A percentile compares a stretch with the other conserved stretches of the same genome.
phyloP scores from a whole-genome alignment of 2,888 invertebrate species.

The Prenolepis imparis region DNA sequence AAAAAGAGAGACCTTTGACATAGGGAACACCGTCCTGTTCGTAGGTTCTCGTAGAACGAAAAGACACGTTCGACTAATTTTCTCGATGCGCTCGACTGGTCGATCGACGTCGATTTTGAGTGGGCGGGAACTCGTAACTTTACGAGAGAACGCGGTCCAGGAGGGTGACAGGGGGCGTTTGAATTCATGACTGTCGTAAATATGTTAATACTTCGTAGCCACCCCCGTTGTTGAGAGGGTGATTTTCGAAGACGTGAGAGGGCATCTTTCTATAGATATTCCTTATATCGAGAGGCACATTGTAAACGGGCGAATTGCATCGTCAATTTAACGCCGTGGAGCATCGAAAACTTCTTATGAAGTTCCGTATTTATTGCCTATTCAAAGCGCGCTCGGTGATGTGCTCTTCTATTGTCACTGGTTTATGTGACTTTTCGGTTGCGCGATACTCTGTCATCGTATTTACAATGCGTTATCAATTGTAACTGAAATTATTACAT shows the following conservation, averaged over 20 bases:
- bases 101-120: slow-evolving; percentile 71
- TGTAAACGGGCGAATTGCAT: slow-evolving; percentile 68
- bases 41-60: slow-evolving; percentile 64
- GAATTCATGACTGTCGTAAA: slow-evolving; percentile 78
- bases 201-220: slow-evolving; percentile 75
- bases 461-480: slow-evolving; percentile 36
- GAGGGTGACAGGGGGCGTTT: slow-evolving; percentile 65
- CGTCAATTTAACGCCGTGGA: slow-evolving; percentile 70
- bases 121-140: slow-evolving; percentile 54
- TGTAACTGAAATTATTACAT: neutral
- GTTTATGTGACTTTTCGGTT: slow-evolving; percentile 34
- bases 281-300: slow-evolving; percentile 68
- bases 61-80: slow-evolving; percentile 76
- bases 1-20: slow-evolving; percentile 47
- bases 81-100: slow-evolving; percentile 66
- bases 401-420: slow-evolving; percentile 32
- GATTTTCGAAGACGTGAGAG: slow-evolving; percentile 61
- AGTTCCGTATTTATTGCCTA: slow-evolving; percentile 70
- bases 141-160: slow-evolving; percentile 18
- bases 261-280: slow-evolving; percentile 61
- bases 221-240: slow-evolving; percentile 64
- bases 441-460: neutral
- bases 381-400: slow-evolving; percentile 50
- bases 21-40: slow-evolving; percentile 40
- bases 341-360: slow-evolving; percentile 67